These are phyloP conservation scores for Capreolus pygargus DNA, from an alignment of 2,113 vertebrate species.

Conservation along the genomic window DNA sequence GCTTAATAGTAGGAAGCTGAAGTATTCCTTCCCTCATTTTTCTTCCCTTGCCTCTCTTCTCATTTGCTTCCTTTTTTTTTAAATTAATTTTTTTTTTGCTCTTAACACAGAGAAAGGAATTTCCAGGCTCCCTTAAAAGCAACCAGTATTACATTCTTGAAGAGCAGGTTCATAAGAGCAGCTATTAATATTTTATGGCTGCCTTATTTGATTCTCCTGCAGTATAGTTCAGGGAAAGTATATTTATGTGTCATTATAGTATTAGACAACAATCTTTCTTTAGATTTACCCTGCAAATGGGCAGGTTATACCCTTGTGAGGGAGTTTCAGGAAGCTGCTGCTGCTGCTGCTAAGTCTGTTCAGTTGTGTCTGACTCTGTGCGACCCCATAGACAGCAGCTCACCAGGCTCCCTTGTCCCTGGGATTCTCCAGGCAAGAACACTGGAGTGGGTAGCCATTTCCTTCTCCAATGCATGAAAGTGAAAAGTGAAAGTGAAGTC, in stretches of 20 bases:
- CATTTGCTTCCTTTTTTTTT: neutral
- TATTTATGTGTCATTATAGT: neutral
- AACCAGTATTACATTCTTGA: neutral
- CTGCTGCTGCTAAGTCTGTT: neutral
- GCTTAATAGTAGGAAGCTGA: neutral
- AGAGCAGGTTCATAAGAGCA: neutral
- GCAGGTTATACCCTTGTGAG: neutral
- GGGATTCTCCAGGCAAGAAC: neutral
- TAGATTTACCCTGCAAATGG: neutral
- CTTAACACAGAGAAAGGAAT: neutral
- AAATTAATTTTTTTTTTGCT: neutral
- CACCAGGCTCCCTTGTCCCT: neutral
- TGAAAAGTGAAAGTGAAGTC: neutral
- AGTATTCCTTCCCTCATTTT: neutral
- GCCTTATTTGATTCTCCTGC: slow-evolving; percentile 19
- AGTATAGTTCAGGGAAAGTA: neutral
- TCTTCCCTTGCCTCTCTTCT: neutral
- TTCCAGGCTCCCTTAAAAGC: neutral
- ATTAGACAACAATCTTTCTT: neutral
- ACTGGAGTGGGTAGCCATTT: neutral
- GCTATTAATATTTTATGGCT: slow-evolving; percentile 28
- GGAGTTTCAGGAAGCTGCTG: neutral
- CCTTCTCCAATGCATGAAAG: neutral
- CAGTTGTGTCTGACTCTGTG: neutral
- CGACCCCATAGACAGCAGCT: neutral